Conservation (phyloP, 2,888 invertebrate genomes). For the Tolmerus cingulatus region DNA sequence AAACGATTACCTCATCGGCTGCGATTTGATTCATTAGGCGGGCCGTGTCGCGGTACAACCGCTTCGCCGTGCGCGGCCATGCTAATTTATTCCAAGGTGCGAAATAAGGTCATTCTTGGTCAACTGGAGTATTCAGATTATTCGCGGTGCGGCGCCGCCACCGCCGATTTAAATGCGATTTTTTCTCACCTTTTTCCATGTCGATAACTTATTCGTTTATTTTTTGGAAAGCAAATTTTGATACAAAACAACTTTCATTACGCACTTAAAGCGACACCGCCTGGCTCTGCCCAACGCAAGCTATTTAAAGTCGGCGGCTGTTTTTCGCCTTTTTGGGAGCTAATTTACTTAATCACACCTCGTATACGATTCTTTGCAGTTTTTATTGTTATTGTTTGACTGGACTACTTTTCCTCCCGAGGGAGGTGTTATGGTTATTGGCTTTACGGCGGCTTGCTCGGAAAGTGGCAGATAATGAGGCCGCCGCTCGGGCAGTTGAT, state of each 20-base stretch:
- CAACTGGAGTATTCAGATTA: not conserved
- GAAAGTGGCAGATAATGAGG: not conserved
- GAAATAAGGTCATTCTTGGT: not conserved
- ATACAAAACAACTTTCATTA: not conserved
- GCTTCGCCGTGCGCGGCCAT: not conserved
- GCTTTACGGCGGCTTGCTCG: not conserved
- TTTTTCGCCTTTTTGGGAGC: not conserved
- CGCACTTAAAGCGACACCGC: not conserved
- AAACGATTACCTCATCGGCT: not conserved
- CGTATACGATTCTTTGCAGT: not conserved
- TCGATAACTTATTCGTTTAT: not conserved
- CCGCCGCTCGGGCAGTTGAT: not conserved
- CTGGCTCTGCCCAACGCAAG: not conserved
- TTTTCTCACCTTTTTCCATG: not conserved
- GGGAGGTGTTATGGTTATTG: not conserved
- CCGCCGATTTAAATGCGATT: not conserved
- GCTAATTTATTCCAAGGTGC: not conserved
- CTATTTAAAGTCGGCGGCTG: not conserved
- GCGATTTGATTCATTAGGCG: not conserved
- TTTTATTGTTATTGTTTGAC: not conserved
- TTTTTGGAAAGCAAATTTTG: not conserved
- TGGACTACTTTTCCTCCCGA: not conserved
- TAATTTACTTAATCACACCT: not conserved
- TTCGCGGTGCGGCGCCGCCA: not conserved
- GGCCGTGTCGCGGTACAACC: not conserved